Evolutionary conservation across 2,113 vertebrate genomes (phyloP).

Genomic region (Numenius arquata): DNA sequence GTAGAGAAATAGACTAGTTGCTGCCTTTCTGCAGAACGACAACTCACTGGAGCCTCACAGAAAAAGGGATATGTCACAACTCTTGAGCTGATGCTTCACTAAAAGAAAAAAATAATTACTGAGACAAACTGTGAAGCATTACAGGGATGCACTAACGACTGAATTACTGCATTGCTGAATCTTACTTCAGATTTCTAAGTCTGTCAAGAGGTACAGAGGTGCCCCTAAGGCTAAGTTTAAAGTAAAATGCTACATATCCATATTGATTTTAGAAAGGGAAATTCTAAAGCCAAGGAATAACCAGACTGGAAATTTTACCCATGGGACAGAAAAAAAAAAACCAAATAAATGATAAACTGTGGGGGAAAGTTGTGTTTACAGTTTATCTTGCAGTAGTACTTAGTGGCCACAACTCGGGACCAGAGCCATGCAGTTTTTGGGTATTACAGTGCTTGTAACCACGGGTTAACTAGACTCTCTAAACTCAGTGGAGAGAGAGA

Average conservation of each 20-base stretch:
- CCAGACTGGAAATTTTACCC: not conserved
- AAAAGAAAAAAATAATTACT: not conserved
- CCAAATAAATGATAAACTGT: not conserved
- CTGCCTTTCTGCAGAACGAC: not conserved
- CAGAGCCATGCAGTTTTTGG: not conserved
- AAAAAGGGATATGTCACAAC: not conserved
- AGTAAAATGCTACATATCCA: not conserved
- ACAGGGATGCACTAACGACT: not conserved
- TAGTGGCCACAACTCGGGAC: not conserved
- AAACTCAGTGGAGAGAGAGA: not conserved
- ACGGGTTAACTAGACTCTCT: not conserved
- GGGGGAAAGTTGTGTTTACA: not conserved
- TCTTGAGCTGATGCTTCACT: not conserved
- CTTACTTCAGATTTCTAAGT: not conserved
- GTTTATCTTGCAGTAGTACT: not conserved
- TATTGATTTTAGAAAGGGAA: not conserved
- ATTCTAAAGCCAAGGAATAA: not conserved
- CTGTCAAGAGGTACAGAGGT: not conserved
- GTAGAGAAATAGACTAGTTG: not conserved
- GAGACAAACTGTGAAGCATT: not conserved
- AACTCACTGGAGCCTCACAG: not conserved
- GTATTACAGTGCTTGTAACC: not conserved
- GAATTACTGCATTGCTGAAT: not conserved
- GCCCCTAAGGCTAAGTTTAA: not conserved
- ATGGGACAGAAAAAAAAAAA: not conserved